phyloP scores from a whole-genome alignment of 1,140 invertebrate genomes.

The Drosophila aff. region DNA sequence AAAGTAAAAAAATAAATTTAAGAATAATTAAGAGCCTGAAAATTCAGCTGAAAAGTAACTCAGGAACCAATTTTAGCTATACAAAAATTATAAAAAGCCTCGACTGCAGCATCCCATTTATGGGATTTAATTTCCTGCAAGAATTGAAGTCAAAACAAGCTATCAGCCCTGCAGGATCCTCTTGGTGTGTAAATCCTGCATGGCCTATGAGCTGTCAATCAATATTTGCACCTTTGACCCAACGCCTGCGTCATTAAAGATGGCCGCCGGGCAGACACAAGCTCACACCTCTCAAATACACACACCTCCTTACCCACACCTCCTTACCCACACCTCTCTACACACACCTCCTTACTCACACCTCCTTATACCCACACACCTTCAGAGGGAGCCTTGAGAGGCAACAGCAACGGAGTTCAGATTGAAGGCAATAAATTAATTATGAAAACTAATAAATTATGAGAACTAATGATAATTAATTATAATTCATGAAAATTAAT shows the following conservation, averaged over 20 bases:
- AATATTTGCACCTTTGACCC: slow-evolving; percentile 51
- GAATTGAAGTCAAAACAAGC: not conserved
- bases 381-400: not conserved
- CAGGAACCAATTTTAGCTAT: too few species aligned
- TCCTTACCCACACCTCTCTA: too few species aligned
- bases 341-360: too few species aligned
- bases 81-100: too few species aligned
- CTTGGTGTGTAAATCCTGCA: not conserved
- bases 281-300: slow-evolving; percentile 34
- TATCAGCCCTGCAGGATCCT: not conserved
- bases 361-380: not conserved
- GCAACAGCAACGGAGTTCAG: too few species aligned
- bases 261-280: slow-evolving; percentile 28
- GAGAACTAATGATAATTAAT: too few species aligned
- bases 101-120: too few species aligned
- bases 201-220: slow-evolving; percentile 29
- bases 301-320: slow-evolving; percentile 5
- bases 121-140: not conserved
- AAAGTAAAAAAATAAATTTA: too few species aligned
- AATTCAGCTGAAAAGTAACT: not conserved
- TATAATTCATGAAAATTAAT: too few species aligned
- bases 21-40: too few species aligned
- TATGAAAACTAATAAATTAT: too few species aligned
- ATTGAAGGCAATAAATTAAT: too few species aligned
- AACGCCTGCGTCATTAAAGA: slow-evolving; percentile 45